These are phyloP conservation scores for Tipula vernalis DNA, from an alignment of 2,888 invertebrate species.

Conservation along the genomic window DNA sequence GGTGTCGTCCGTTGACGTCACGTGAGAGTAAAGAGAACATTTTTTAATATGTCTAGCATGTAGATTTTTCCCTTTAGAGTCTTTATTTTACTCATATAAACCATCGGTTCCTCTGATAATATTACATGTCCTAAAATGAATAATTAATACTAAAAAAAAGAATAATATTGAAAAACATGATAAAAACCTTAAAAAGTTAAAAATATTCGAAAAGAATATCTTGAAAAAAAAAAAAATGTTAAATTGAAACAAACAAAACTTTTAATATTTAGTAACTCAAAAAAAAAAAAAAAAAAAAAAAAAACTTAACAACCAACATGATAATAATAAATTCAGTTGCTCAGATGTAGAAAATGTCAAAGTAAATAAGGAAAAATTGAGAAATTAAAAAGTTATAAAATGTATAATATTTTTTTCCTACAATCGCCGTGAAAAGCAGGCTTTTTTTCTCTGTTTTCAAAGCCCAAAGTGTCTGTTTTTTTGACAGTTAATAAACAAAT, in stretches of 20 bases:
- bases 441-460: too few species aligned
- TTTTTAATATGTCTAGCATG: neutral
- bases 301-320: neutral
- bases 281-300: neutral
- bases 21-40: too few species aligned
- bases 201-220: neutral
- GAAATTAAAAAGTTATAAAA: neutral
- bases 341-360: neutral
- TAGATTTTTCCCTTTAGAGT: neutral
- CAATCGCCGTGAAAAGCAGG: too few species aligned
- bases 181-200: neutral
- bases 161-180: neutral
- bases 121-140: neutral
- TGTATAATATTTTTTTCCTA: too few species aligned
- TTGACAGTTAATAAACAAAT: too few species aligned
- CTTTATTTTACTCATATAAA: neutral
- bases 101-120: neutral
- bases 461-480: too few species aligned
- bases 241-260: neutral
- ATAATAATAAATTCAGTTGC: neutral
- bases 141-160: neutral
- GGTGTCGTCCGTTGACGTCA: too few species aligned
- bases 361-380: neutral
- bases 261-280: neutral
- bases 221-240: neutral